Evolutionary conservation across 2,113 vertebrate species (phyloP).

Genomic region (Pollimyrus isidori): DNA sequence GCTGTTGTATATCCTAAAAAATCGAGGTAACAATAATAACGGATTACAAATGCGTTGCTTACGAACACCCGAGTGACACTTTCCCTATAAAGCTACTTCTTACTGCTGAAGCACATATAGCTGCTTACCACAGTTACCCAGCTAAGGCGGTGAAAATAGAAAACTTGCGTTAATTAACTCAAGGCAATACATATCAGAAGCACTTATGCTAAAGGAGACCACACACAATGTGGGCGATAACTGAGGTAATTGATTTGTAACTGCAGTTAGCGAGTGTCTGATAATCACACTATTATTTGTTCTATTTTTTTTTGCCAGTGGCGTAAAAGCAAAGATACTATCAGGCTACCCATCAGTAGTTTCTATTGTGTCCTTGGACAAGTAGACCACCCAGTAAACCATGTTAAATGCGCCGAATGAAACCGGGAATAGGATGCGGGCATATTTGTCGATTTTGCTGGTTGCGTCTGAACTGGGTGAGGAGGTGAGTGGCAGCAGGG

Average conservation of each 20-base stretch:
- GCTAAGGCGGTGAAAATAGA: not conserved
- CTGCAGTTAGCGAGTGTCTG: not conserved
- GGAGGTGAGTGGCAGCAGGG: slow-evolving; percentile 50
- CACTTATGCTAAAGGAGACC: not conserved
- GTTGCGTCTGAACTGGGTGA: slow-evolving; percentile 66
- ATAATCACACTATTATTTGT: not conserved
- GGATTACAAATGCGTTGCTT: not conserved
- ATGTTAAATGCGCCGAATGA: slow-evolving; percentile 97
- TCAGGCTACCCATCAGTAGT: slow-evolving; percentile 68
- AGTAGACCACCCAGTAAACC: slow-evolving; percentile 99
- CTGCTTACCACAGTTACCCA: not conserved
- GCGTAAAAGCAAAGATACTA: slow-evolving; percentile 44
- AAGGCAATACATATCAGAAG: not conserved
- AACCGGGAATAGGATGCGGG: slow-evolving; percentile 94
- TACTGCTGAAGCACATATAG: not conserved
- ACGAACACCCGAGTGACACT: not conserved
- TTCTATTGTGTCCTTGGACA: slow-evolving; percentile 94
- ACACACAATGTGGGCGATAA: not conserved
- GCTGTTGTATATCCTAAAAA: not conserved
- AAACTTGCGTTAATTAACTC: not conserved
- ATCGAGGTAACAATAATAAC: not conserved
- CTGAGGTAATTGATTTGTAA: not conserved
- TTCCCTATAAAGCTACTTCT: not conserved
- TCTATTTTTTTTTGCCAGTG: slow-evolving; percentile 18
- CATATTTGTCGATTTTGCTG: slow-evolving; percentile 99